Percentiles rank a stretch among this genome's conserved stretches.
These are phyloP conservation scores for Peromyscus polionotus DNA, from an alignment of 2,113 vertebrate genomes.

Conservation along the genomic window DNA sequence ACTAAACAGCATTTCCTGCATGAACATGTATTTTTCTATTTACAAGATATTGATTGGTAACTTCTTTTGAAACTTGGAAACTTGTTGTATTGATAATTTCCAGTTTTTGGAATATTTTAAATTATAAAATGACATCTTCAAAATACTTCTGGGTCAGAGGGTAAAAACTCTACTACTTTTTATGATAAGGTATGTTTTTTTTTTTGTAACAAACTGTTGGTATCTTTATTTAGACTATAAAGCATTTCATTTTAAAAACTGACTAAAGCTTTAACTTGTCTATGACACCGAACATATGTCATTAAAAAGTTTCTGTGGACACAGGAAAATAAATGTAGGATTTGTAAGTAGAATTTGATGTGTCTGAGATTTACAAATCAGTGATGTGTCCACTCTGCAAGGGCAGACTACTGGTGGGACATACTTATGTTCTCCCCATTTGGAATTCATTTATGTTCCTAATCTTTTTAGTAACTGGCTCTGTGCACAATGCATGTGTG, in stretches of 20 bases:
- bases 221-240: neutral
- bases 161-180: neutral
- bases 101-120: conserved; percentile 2
- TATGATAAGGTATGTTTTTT: conserved; percentile 35
- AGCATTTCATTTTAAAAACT: neutral
- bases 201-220: neutral
- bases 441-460: neutral
- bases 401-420: neutral
- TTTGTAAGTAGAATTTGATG: neutral
- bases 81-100: neutral
- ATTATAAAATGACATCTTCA: neutral
- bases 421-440: neutral
- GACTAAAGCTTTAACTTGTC: neutral
- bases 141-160: neutral
- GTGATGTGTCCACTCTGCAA: neutral
- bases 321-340: conserved; percentile 36
- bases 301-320: neutral
- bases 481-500: rapidly evolving
- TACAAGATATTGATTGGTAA: conserved; percentile 5
- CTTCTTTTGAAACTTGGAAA: neutral
- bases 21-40: neutral
- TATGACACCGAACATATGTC: neutral
- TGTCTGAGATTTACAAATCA: neutral
- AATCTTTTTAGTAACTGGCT: neutral
- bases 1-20: conserved; percentile 1